These are phyloP conservation scores for Onchidella celtica DNA, from an alignment of 2,888 invertebrate species.

Conservation along the genomic window DNA sequence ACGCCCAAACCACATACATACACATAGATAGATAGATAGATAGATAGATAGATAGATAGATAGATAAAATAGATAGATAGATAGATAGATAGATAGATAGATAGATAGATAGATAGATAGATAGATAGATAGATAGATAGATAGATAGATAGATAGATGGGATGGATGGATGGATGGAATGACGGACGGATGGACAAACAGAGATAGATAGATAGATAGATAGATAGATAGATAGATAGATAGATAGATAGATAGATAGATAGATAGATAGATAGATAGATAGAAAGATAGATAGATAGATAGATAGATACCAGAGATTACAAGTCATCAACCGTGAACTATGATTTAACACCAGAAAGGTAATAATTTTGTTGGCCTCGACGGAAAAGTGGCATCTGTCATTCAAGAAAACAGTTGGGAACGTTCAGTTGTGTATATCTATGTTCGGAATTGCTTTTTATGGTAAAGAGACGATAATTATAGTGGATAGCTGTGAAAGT, in stretches of 20 bases:
- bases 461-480: too few relatives aligned
- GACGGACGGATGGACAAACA: neutral
- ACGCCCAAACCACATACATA: too few relatives aligned
- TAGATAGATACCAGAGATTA: neutral
- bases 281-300: constrained; percentile 7
- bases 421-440: too few relatives aligned
- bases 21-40: constrained; percentile 20
- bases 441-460: too few relatives aligned
- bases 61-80: neutral
- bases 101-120: neutral
- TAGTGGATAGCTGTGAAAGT: too few relatives aligned
- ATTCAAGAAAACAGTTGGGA: too few relatives aligned
- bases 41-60: neutral
- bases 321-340: too few relatives aligned
- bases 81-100: constrained; percentile 1
- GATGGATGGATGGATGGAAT: neutral
- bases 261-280: neutral
- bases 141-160: neutral
- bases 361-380: too few relatives aligned
- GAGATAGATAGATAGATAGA: neutral
- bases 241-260: neutral
- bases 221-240: neutral
- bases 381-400: too few relatives aligned
- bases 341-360: too few relatives aligned
- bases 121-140: neutral